Evolutionary conservation across 2,888 invertebrate species (phyloP).

Genomic region (Amphipyra tragopoginis): DNA sequence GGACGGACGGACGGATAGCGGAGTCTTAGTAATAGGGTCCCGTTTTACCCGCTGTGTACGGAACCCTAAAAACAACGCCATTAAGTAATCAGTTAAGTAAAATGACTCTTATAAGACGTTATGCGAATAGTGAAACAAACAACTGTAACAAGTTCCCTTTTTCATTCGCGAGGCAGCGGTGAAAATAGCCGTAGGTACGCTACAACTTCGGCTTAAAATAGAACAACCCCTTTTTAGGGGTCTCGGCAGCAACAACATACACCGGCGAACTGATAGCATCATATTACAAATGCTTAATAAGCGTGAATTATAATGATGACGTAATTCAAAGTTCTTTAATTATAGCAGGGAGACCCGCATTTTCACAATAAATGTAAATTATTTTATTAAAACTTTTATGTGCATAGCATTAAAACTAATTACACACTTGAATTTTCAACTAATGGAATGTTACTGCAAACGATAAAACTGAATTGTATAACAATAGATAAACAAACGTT

Average conservation of each 20-base stretch:
- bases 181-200: background rate
- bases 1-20: too few species aligned
- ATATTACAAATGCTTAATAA: slow-evolving; percentile 3
- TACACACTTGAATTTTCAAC: background rate
- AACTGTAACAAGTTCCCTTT: background rate
- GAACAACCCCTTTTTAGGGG: background rate
- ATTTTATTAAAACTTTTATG: background rate
- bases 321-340: background rate
- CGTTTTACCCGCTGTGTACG: too few species aligned
- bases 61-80: too few species aligned
- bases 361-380: background rate
- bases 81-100: slow-evolving; percentile 30
- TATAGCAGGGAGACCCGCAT: background rate
- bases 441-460: background rate
- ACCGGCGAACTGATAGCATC: background rate
- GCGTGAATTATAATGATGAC: background rate
- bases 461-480: background rate
- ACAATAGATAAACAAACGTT: slow-evolving; percentile 2
- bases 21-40: too few species aligned
- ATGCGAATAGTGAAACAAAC: slow-evolving; percentile 3
- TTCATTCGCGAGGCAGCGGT: slow-evolving; percentile 17
- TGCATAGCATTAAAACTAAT: background rate
- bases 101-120: slow-evolving; percentile 2
- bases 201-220: slow-evolving; percentile 18
- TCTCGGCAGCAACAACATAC: background rate